phyloP scores from a whole-genome alignment of 2,888 invertebrate genomes.

The Drosophila nigritarsus region DNA sequence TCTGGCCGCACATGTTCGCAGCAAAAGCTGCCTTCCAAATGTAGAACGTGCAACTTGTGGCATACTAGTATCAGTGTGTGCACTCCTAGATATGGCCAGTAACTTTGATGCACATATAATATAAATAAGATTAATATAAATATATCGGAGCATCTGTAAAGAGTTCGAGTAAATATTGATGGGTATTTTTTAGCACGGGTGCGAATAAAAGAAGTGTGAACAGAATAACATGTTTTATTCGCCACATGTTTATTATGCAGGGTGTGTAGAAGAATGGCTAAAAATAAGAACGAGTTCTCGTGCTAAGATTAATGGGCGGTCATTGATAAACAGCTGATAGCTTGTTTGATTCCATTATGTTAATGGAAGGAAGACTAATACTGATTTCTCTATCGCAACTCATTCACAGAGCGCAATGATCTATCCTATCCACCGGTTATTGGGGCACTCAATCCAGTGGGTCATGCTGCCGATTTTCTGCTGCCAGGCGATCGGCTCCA shows the following conservation, averaged over 20 bases:
- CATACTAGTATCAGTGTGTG: background rate
- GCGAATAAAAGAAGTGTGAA: background rate
- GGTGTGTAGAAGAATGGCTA: background rate
- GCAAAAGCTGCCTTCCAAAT: conserved; percentile 4
- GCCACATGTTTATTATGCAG: background rate
- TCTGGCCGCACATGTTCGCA: conserved; percentile 45
- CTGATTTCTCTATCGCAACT: conserved; percentile 10
- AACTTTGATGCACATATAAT: background rate
- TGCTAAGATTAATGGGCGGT: background rate
- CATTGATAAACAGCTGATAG: background rate
- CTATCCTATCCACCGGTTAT: conserved; percentile 85
- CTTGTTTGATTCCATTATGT: conserved; percentile 14
- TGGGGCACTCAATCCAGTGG: conserved; percentile 84
- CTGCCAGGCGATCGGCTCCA: conserved; percentile 92
- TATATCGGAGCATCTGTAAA: background rate
- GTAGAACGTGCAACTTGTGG: background rate
- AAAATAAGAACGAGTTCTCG: background rate
- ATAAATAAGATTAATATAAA: background rate
- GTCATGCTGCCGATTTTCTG: conserved; percentile 89
- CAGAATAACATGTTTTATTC: background rate
- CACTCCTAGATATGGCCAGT: background rate
- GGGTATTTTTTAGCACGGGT: background rate
- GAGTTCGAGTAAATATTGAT: background rate
- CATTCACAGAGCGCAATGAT: conserved; percentile 83
- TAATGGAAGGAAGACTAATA: conserved; percentile 18